These are phyloP conservation scores for Scrobipalpa costella DNA, from an alignment of 2,888 invertebrate genomes.

Conservation along the genomic window DNA sequence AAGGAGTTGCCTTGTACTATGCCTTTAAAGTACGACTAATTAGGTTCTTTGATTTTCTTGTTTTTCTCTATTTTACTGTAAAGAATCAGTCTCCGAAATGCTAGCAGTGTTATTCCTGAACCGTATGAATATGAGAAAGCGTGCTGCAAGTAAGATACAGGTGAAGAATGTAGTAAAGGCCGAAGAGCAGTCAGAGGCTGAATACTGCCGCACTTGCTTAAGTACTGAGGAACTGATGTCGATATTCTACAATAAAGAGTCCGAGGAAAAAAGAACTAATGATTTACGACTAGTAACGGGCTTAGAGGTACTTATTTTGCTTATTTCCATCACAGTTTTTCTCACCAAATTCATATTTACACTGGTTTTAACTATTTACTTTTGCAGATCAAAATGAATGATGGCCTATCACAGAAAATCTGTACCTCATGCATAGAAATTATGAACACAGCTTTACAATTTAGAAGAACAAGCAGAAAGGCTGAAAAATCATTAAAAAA, in stretches of 20 bases:
- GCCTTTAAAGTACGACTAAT: background rate
- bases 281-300: slow-evolving; percentile 57
- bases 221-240: slow-evolving; percentile 49
- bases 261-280: slow-evolving; percentile 46
- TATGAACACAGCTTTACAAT: slow-evolving; percentile 51
- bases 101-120: slow-evolving; percentile 51
- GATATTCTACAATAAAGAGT: slow-evolving; percentile 52
- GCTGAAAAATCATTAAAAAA: slow-evolving; percentile 51
- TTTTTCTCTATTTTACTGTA: background rate
- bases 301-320: slow-evolving; percentile 46
- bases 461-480: slow-evolving; percentile 54
- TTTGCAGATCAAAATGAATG: slow-evolving; percentile 60
- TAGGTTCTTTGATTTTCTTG: background rate
- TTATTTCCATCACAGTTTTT: background rate
- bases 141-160: slow-evolving; percentile 31
- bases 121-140: slow-evolving; percentile 42
- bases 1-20: background rate
- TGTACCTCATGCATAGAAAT: slow-evolving; percentile 52
- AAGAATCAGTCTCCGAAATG: slow-evolving; percentile 40
- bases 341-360: background rate
- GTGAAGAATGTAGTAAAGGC: slow-evolving; percentile 31
- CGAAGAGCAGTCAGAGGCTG: slow-evolving; percentile 28
- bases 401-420: slow-evolving; percentile 66
- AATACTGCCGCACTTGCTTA: slow-evolving; percentile 59
- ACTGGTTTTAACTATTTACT: background rate